Conservation (phyloP, 1,140 invertebrate genomes). For the Meloidogyne floridensis region DNA sequence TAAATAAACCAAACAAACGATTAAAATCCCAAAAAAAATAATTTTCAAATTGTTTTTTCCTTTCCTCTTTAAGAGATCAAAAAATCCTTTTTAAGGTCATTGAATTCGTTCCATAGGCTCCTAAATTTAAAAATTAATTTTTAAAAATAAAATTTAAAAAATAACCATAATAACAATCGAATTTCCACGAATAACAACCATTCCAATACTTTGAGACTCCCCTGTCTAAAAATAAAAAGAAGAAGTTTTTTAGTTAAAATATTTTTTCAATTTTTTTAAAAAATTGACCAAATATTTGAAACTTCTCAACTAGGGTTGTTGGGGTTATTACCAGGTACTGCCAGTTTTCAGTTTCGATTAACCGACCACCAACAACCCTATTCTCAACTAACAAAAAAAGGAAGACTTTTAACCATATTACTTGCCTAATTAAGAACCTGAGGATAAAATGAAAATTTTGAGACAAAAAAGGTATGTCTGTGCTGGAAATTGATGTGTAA, state of each 20-base stretch:
- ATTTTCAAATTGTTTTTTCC: not conserved
- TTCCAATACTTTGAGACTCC: conserved; percentile 54
- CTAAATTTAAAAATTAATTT: not conserved
- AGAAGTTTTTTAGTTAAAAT: not conserved
- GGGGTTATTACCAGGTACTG: no score
- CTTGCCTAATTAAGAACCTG: no score
- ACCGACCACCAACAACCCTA: no score
- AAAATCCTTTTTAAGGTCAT: conserved; percentile 10
- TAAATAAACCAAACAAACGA: not conserved
- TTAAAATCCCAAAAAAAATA: not conserved
- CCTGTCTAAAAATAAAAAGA: conserved; percentile 44
- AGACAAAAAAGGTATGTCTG: not conserved
- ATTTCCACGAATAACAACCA: conserved; percentile 66
- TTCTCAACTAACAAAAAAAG: no score
- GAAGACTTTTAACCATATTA: no score
- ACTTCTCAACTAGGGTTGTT: no score
- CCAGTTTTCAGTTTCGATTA: no score
- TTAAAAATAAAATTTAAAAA: not conserved
- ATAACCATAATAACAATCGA: conserved; percentile 65
- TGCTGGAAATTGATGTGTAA: not conserved
- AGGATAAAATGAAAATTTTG: not conserved
- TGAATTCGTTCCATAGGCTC: conserved; percentile 57
- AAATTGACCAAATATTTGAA: no score
- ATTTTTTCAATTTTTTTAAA: not conserved
- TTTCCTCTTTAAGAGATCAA: not conserved